Conservation (phyloP, 2,113 vertebrate genomes). For the Himantopus leucocephalus region DNA sequence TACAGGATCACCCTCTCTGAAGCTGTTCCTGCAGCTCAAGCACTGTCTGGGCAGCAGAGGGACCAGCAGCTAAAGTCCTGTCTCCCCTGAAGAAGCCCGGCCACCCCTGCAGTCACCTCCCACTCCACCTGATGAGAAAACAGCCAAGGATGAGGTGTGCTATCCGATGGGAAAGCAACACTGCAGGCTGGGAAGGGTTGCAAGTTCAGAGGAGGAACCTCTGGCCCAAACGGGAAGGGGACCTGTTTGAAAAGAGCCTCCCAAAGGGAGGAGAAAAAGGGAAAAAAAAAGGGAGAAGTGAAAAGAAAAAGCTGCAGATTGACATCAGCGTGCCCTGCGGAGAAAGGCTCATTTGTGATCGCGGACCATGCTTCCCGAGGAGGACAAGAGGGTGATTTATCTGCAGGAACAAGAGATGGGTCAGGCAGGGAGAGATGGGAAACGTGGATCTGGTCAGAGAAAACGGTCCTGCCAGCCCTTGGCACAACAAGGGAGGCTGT, state of each 20-base stretch:
- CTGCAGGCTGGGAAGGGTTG: not conserved
- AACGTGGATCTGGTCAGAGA: not conserved
- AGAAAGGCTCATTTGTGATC: slow-evolving; percentile 25
- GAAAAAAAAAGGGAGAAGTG: not conserved
- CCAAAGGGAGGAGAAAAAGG: not conserved
- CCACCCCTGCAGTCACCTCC: not conserved
- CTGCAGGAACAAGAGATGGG: slow-evolving; percentile 7
- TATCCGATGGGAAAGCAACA: rapidly evolving
- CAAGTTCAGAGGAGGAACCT: not conserved
- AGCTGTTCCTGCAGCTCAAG: not conserved
- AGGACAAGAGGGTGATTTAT: slow-evolving; percentile 53
- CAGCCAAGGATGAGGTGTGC: not conserved
- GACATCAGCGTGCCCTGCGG: not conserved
- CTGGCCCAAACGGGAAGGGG: not conserved
- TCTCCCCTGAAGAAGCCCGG: not conserved
- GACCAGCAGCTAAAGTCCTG: not conserved
- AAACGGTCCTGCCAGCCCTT: not conserved
- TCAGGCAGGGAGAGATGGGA: slow-evolving; percentile 6
- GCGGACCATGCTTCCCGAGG: not conserved
- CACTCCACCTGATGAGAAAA: not conserved
- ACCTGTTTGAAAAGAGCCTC: not conserved
- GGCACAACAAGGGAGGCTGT: not conserved
- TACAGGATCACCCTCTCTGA: not conserved
- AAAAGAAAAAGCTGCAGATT: not conserved
- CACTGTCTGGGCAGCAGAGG: not conserved